phyloP scores from a whole-genome alignment of 30 jellyfish, hydroid and myxozoan genomes.

The Hydractinia echinata region DNA sequence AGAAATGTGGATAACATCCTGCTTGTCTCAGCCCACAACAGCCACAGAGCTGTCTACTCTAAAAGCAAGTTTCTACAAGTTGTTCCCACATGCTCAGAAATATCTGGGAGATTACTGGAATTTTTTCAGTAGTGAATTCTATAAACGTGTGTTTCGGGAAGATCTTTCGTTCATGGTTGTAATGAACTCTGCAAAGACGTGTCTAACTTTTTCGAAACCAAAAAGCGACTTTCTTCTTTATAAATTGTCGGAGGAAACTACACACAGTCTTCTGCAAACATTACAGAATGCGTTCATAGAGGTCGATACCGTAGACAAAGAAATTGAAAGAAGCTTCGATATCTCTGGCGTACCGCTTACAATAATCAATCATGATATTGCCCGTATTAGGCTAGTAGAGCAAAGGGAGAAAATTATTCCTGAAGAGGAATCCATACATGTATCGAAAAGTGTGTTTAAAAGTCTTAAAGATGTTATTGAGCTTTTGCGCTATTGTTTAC shows the following conservation, averaged over 20 bases:
- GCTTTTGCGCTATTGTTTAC: neutral
- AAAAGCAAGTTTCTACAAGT: no score
- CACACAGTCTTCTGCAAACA: neutral
- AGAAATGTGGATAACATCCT: no score
- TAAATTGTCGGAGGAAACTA: neutral
- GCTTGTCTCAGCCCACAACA: no score
- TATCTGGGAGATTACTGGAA: neutral
- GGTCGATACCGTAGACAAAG: neutral
- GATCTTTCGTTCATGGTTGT: neutral
- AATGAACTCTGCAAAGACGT: neutral
- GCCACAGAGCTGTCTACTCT: no score
- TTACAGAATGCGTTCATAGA: neutral
- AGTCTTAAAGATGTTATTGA: conserved; percentile 21
- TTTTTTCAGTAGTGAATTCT: neutral
- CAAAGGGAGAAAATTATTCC: conserved; percentile 24
- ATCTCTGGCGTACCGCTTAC: conserved; percentile 39
- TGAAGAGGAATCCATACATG: neutral
- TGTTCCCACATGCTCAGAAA: no score
- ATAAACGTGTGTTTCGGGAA: neutral
- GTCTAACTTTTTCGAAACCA: neutral
- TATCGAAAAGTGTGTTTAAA: conserved; percentile 14
- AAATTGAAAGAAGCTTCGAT: conserved; percentile 17
- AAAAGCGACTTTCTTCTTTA: neutral
- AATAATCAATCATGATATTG: conserved; percentile 32
- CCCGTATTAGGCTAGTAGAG: conserved; percentile 20